These are phyloP conservation scores for Nothoprocta perdicaria DNA, from an alignment of 2,113 vertebrate genomes.

Conservation along the genomic window DNA sequence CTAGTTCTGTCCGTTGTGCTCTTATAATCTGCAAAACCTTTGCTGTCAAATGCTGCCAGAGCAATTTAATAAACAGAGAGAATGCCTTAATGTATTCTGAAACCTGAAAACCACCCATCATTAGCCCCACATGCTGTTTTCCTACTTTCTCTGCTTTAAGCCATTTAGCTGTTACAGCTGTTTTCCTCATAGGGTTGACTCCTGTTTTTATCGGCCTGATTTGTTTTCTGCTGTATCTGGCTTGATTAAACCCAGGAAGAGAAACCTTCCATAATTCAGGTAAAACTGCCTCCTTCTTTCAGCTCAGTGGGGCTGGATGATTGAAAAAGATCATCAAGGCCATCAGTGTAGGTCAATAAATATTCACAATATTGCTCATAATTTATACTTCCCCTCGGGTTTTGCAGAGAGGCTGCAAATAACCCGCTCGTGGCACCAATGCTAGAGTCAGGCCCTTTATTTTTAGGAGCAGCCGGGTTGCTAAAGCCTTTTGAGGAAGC, in stretches of 20 bases:
- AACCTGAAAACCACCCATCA: constrained; percentile 70
- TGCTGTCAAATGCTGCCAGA: constrained; percentile 67
- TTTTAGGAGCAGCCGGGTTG: background rate
- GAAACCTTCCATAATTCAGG: constrained; percentile 42
- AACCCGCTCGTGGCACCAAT: background rate
- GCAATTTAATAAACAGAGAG: constrained; percentile 66
- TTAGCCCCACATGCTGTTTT: constrained; percentile 65
- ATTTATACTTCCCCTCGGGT: constrained; percentile 45
- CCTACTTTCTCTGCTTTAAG: constrained; percentile 63
- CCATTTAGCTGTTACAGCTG: constrained; percentile 67
- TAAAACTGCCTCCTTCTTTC: constrained; percentile 25
- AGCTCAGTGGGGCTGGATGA: constrained; percentile 19
- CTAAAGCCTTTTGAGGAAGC: background rate
- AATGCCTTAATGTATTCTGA: constrained; percentile 69
- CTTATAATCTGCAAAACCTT: constrained; percentile 56
- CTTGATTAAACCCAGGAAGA: constrained; percentile 62
- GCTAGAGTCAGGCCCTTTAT: constrained; percentile 17
- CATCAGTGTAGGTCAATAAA: constrained; percentile 59
- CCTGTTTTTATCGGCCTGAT: constrained; percentile 64
- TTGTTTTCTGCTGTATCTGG: constrained; percentile 53
- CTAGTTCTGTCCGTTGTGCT: constrained; percentile 60
- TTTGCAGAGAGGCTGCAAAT: constrained; percentile 29
- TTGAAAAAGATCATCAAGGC: constrained; percentile 51
- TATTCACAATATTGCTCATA: constrained; percentile 59
- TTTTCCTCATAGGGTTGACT: constrained; percentile 63